Evolutionary conservation across 2,888 invertebrate genomes (phyloP).

Genomic region (Volucella inflata): DNA sequence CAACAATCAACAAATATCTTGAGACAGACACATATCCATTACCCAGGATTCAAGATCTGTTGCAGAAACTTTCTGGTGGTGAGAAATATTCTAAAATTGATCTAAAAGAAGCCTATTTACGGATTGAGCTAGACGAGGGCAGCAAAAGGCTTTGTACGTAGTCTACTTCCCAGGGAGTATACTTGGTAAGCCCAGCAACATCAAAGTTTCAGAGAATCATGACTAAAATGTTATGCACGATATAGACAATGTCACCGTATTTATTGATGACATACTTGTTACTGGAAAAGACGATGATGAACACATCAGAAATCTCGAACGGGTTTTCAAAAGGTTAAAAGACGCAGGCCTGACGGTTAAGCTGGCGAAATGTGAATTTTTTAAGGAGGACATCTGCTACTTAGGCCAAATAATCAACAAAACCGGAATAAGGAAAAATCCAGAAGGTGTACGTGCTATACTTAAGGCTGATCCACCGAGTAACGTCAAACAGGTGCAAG

Average conservation of each 20-base stretch:
- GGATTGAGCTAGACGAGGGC: too few species aligned
- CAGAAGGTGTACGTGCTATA: slow-evolving; percentile 19
- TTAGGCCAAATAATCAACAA: slow-evolving; percentile 15
- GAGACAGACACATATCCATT: slow-evolving; percentile 9
- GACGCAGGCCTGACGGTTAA: slow-evolving; percentile 27
- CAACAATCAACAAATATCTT: slow-evolving; percentile 20
- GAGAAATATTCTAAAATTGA: too few species aligned
- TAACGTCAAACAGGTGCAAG: too few species aligned
- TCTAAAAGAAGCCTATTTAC: too few species aligned
- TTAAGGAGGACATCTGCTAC: slow-evolving; percentile 21
- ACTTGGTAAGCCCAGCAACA: too few species aligned
- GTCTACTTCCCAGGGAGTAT: too few species aligned
- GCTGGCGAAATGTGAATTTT: slow-evolving; percentile 27
- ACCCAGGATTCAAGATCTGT: slow-evolving; percentile 17
- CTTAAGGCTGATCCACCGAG: slow-evolving; percentile 15
- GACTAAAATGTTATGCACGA: too few species aligned
- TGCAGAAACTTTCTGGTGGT: too few species aligned
- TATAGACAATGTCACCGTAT: slow-evolving; percentile 14
- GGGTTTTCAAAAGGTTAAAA: slow-evolving; percentile 17
- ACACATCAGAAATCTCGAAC: slow-evolving; percentile 9
- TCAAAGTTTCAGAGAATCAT: too few species aligned
- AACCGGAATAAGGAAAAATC: slow-evolving; percentile 16
- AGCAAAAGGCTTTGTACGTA: too few species aligned
- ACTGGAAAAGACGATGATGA: slow-evolving; percentile 9
- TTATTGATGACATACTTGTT: slow-evolving; percentile 20